Base-by-base conservation (phyloP, 2,113 vertebrate genomes). In the Malurus cyaneus region DNA sequence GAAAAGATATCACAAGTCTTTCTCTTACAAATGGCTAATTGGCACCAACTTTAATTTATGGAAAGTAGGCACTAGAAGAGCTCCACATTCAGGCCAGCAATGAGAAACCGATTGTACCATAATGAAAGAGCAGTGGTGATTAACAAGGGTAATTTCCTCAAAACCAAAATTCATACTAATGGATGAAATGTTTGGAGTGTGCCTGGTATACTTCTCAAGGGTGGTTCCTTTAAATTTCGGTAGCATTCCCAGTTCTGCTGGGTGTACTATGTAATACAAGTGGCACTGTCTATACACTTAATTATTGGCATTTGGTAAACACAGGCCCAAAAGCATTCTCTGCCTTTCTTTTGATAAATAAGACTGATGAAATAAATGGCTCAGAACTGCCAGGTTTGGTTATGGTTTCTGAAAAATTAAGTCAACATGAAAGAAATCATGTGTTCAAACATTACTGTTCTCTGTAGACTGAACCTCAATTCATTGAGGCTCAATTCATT, bases 371-470 rank as follows among this genome's bases (percentile, higher is more conserved):
- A 97, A 94, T 52, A 14, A 98, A 94, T 57, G 92, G 67, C 91
- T 93, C 87, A 95, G 92, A 97, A 95, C 97, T 98, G 97, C 93
- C 98, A 97, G 56, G 78, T 80, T 97, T 93, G 47, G 91, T 97
- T 98, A 96, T 17, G 24, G 70, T 76, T 82, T 84, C 93, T 96
- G 96, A 96, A 95, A 96, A 95, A 96, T 93, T 97, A 97, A 98
- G 89, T 83, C 67, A 94, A 90, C 88, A 24, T 96, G 97, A 98
- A 97, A 94, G 97, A 95, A 97, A 93, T 91, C 50, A 88, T 91
- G 89, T 97, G 97, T 97, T 95, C 92, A 92, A 95, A 78, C 18
- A 32, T 90, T 86, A 87, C 83, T 70, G 80, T 94, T 96, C 95
- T 97, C 88, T 85, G 93, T 82, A 94, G 96, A 84, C 89, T 89